phyloP scores from a whole-genome alignment of 2,888 invertebrate species.

The Lycia hirtaria region DNA sequence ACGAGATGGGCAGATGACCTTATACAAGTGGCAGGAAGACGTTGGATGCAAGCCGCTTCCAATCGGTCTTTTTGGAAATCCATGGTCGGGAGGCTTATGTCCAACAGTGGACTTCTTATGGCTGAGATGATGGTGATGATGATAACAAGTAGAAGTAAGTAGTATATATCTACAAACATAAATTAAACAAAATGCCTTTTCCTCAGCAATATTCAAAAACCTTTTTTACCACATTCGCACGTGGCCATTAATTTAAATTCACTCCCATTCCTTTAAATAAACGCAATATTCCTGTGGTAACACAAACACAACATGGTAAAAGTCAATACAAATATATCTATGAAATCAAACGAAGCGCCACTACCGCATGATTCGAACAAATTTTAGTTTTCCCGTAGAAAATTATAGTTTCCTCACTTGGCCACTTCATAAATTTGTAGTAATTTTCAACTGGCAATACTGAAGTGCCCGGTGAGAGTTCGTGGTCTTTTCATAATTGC shows the following conservation, averaged over 20 bases:
- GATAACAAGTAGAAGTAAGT: too few relatives aligned
- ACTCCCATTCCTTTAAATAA: conserved; percentile 14
- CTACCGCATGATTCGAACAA: background rate
- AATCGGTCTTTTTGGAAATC: too few relatives aligned
- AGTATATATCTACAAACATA: background rate
- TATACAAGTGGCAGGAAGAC: too few relatives aligned
- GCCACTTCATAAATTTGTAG: background rate
- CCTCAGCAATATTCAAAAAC: background rate
- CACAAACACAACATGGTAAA: conserved; percentile 2
- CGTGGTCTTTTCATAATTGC: conserved; percentile 26
- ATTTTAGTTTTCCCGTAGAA: background rate
- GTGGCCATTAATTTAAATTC: conserved; percentile 11
- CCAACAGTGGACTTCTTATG: too few relatives aligned
- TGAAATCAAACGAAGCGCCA: background rate
- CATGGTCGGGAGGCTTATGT: too few relatives aligned
- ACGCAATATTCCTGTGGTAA: conserved; percentile 7
- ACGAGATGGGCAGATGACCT: too few relatives aligned
- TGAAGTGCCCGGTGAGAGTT: conserved; percentile 17
- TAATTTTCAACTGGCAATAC: background rate
- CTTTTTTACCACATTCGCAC: conserved; percentile 15
- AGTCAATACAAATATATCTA: background rate
- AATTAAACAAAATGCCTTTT: background rate
- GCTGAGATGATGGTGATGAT: too few relatives aligned
- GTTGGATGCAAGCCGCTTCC: too few relatives aligned
- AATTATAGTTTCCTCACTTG: background rate